A percentile compares a stretch with the other conserved stretches of the same genome.
Evolutionary conservation across 1,140 invertebrate genomes (phyloP).

Genomic region (Penaeus chinensis): DNA sequence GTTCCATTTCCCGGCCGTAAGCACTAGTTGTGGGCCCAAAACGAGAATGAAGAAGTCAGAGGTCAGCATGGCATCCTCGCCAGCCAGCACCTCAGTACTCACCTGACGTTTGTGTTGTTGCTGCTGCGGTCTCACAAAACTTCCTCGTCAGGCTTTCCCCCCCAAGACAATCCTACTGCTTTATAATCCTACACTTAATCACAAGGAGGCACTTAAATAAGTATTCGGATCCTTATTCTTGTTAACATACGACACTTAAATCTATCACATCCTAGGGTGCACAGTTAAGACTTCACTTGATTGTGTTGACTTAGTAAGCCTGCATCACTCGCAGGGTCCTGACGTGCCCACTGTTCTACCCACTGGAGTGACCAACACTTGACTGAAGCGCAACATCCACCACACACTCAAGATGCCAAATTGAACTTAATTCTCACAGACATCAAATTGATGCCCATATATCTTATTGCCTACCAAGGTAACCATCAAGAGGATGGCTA

Average conservation of each 20-base stretch:
- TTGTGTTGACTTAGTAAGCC: constrained; percentile 24
- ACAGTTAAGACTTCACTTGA: neutral
- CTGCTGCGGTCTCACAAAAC: constrained; percentile 27
- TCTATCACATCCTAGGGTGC: constrained; percentile 46
- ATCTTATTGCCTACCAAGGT: neutral
- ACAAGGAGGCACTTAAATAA: constrained; percentile 22
- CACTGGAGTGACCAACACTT: constrained; percentile 59
- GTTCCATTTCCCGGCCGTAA: too few species aligned
- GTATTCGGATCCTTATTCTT: constrained; percentile 9
- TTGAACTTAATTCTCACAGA: constrained; percentile 52
- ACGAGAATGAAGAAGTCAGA: neutral
- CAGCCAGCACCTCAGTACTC: constrained; percentile 5
- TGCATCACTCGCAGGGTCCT: constrained; percentile 32
- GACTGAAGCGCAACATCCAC: constrained; percentile 57
- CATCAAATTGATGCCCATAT: constrained; percentile 20
- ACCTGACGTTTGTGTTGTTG: constrained; percentile 34
- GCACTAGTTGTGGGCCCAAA: too few species aligned
- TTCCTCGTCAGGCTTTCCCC: constrained; percentile 42
- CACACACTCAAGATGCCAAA: constrained; percentile 58
- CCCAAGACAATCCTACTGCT: constrained; percentile 22
- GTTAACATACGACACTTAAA: constrained; percentile 28
- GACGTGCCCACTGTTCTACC: constrained; percentile 49
- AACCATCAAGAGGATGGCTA: too few species aligned
- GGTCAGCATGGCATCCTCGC: constrained; percentile 2
- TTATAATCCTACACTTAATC: constrained; percentile 27